Evolutionary conservation across 2,888 invertebrate species (phyloP).

Genomic region (Melolontha melolontha): DNA sequence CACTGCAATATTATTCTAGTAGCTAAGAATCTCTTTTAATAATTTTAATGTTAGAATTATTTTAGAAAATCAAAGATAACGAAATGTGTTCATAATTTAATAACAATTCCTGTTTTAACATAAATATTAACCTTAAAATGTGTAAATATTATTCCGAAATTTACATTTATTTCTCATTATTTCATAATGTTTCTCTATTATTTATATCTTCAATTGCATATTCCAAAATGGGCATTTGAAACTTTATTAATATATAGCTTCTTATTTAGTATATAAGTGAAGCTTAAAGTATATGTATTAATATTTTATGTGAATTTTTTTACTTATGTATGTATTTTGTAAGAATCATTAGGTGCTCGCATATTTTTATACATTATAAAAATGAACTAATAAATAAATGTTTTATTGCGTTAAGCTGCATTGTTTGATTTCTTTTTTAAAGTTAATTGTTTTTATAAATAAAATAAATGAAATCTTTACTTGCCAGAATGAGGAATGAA

Average conservation of each 20-base stretch:
- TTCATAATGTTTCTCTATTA: no score
- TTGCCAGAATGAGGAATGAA: no score
- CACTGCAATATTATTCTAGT: constrained; percentile 19
- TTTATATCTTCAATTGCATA: no score
- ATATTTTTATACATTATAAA: constrained; percentile 32
- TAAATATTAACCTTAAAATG: not conserved
- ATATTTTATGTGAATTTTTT: constrained; percentile 7
- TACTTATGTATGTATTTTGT: not conserved
- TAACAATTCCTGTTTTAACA: not conserved
- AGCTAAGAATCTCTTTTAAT: constrained; percentile 25
- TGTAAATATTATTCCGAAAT: not conserved
- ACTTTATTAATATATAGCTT: constrained; percentile 1
- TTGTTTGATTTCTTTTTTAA: no score
- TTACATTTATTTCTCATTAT: not conserved
- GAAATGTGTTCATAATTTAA: constrained; percentile 32
- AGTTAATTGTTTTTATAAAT: no score
- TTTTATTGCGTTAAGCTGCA: not conserved
- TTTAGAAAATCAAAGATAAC: constrained; percentile 12
- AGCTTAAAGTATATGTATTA: constrained; percentile 1
- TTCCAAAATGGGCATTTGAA: no score
- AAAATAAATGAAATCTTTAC: no score
- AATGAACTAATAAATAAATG: constrained; percentile 23
- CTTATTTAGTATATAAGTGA: not conserved
- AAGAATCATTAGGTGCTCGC: constrained; percentile 27
- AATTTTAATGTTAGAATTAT: constrained; percentile 1